Evolutionary conservation across 53 echinoderm and acorn worm species (phyloP).

Genomic region (Patiria pectinifera): DNA sequence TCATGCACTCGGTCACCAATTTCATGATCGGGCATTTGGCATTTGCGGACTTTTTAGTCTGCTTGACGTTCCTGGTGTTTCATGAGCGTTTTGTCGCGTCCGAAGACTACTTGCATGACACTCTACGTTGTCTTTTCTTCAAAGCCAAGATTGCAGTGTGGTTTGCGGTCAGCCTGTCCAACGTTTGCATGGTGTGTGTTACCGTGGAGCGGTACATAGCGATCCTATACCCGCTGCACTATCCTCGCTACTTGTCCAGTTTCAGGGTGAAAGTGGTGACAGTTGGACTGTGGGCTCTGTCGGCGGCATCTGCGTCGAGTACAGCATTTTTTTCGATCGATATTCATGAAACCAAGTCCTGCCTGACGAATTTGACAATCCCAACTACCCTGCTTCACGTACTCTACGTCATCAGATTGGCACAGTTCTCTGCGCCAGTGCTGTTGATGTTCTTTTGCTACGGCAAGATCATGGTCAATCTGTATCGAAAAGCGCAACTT

Average conservation of each 20-base stretch:
- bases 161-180: constrained; percentile 70
- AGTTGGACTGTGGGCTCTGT: background rate
- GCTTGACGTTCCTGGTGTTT: constrained; percentile 63
- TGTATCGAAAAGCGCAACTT: background rate
- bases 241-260: constrained; percentile 69
- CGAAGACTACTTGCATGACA: background rate
- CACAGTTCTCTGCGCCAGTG: background rate
- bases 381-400: background rate
- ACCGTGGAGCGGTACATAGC: too few species aligned
- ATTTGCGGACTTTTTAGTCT: constrained; percentile 75
- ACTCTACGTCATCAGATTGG: background rate
- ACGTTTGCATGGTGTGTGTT: background rate
- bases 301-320: background rate
- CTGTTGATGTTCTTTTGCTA: background rate
- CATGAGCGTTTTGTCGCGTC: constrained; percentile 20
- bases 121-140: constrained; percentile 59
- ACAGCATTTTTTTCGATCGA: background rate
- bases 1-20: constrained; percentile 83
- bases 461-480: background rate
- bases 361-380: too few species aligned
- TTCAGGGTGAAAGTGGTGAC: constrained; percentile 55
- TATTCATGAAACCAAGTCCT: too few species aligned
- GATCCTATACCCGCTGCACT: background rate
- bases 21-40: constrained; percentile 75
- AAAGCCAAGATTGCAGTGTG: constrained; percentile 67